These are phyloP conservation scores for Gerris lacustris DNA, from an alignment of 2,888 invertebrate species.

Conservation along the genomic window DNA sequence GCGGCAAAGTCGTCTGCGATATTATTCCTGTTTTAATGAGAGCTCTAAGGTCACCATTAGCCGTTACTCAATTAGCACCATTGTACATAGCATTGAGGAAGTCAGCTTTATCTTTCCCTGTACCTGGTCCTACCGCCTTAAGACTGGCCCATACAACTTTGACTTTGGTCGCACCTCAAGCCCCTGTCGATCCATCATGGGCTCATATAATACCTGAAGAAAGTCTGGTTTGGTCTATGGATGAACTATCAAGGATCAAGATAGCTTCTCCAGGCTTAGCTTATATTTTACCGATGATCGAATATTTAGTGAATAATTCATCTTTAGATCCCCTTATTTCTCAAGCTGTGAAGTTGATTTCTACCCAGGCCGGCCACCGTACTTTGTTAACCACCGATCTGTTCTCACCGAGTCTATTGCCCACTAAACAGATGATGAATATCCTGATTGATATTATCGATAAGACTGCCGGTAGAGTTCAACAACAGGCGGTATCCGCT, in stretches of 20 bases:
- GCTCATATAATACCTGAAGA: slow-evolving; percentile 49
- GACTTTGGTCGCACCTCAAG: slow-evolving; percentile 63
- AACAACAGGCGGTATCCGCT: slow-evolving; percentile 66
- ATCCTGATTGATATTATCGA: slow-evolving; percentile 65
- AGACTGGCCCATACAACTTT: slow-evolving; percentile 60
- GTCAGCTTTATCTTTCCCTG: slow-evolving; percentile 40
- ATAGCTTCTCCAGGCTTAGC: slow-evolving; percentile 65
- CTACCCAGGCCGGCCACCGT: slow-evolving; percentile 58
- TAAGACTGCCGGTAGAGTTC: slow-evolving; percentile 55
- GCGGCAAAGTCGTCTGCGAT: slow-evolving; percentile 31
- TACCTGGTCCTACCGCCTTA: slow-evolving; percentile 40
- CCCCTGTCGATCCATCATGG: slow-evolving; percentile 67
- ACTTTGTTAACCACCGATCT: slow-evolving; percentile 40
- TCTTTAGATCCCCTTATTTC: slow-evolving; percentile 46
- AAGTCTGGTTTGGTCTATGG: slow-evolving; percentile 25
- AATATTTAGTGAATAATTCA: slow-evolving; percentile 42
- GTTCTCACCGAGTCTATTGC: slow-evolving; percentile 64
- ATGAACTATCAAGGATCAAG: slow-evolving; percentile 11
- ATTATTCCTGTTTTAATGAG: slow-evolving; percentile 47
- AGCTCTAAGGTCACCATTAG: slow-evolving; percentile 62
- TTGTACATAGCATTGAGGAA: slow-evolving; percentile 50
- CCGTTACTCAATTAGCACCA: slow-evolving; percentile 53
- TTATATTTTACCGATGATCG: slow-evolving; percentile 68
- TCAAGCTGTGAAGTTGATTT: slow-evolving; percentile 52
- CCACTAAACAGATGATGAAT: slow-evolving; percentile 67